Percentiles rank a stretch among this genome's conserved stretches.
Conservation (phyloP, 2,888 invertebrate species). For the Tenthredo distinguenda region DNA sequence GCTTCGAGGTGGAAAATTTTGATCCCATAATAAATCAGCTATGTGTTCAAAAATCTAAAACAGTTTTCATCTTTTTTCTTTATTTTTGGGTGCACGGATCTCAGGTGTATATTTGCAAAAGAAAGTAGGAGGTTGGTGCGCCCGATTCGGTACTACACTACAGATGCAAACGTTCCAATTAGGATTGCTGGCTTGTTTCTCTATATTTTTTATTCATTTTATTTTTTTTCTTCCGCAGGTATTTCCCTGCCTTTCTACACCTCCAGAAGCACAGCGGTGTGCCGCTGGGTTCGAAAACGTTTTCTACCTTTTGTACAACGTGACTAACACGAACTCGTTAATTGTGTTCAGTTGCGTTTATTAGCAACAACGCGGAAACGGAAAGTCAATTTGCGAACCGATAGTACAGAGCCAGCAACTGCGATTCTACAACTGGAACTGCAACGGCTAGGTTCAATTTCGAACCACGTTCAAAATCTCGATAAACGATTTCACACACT, state of each 20-base stretch:
- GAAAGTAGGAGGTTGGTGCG: neutral
- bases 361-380: neutral
- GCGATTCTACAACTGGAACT: neutral
- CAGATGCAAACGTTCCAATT: conserved; percentile 41
- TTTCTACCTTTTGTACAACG: neutral
- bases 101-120: neutral
- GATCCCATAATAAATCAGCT: neutral
- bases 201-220: neutral
- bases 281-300: neutral
- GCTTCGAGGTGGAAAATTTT: neutral
- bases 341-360: conserved; percentile 43
- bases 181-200: conserved; percentile 22
- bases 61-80: neutral
- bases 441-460: neutral
- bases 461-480: neutral
- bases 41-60: neutral
- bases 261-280: neutral
- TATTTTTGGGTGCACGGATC: neutral
- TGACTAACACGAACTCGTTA: conserved; percentile 18
- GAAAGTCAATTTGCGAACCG: conserved; percentile 15
- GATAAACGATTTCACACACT: neutral
- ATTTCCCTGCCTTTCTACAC: neutral
- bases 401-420: neutral
- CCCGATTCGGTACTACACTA: neutral
- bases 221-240: neutral